These are phyloP conservation scores for Phrynocephalus forsythii DNA, from an alignment of 2,797 vertebrate genomes.

Conservation along the genomic window DNA sequence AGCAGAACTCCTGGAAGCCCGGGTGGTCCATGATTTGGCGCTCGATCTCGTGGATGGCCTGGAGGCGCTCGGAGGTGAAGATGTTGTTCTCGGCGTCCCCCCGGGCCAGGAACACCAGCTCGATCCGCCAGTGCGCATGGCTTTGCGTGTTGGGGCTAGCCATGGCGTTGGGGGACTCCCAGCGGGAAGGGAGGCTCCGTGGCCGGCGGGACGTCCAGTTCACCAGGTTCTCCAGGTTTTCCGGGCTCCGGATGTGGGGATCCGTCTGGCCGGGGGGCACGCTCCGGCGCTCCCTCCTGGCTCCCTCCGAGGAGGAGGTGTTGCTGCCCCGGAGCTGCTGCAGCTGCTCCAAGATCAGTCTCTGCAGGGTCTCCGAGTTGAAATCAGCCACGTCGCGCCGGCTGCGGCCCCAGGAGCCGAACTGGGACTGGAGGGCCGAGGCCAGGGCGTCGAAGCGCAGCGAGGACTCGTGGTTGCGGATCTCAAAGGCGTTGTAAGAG, in stretches of 20 bases:
- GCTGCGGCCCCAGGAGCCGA: conserved; percentile 94
- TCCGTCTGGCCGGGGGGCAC: fast-evolving
- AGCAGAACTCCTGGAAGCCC: conserved; percentile 94
- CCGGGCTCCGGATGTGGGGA: too few relatives aligned
- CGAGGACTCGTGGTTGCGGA: conserved; percentile 95
- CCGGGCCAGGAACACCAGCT: conserved; percentile 94
- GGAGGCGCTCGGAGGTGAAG: conserved; percentile 92
- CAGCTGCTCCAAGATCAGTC: conserved; percentile 87
- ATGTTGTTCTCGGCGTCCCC: conserved; percentile 91
- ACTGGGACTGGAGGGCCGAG: conserved; percentile 92
- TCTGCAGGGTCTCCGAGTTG: conserved; percentile 84
- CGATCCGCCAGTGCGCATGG: conserved; percentile 94
- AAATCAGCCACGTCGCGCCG: conserved; percentile 87
- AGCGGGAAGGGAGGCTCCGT: conserved; percentile 65
- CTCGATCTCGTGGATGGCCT: conserved; percentile 92
- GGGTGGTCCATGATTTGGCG: conserved; percentile 94
- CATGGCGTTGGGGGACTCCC: conserved; percentile 72
- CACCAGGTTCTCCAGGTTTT: fast-evolving
- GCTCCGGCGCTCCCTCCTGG: not conserved
- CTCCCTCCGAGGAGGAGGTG: not conserved
- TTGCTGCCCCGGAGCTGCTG: conserved; percentile 80
- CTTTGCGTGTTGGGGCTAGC: conserved; percentile 88
- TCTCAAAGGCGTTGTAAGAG: conserved; percentile 97
- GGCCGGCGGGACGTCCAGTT: conserved; percentile 56
- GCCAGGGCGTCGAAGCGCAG: conserved; percentile 93